Evolutionary conservation across 2,888 invertebrate species (phyloP).

Genomic region (Cinara cedri): DNA sequence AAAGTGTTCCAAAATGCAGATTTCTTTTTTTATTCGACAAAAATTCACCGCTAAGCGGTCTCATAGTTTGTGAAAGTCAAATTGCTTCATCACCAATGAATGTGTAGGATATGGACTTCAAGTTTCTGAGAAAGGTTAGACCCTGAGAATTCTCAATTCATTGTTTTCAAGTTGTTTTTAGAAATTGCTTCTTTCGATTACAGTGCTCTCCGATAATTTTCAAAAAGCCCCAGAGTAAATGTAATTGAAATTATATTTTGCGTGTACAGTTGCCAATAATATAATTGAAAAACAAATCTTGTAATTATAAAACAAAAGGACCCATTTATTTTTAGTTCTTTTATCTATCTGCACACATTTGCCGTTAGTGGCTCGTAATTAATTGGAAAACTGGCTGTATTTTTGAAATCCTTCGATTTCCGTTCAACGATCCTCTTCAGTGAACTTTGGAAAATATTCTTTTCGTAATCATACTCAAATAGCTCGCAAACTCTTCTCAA

Average conservation of each 20-base stretch:
- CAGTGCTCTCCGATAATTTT: slow-evolving; percentile 1
- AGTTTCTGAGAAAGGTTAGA: too few species aligned
- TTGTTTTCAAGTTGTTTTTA: not conserved
- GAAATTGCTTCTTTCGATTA: not conserved
- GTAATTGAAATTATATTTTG: slow-evolving; percentile 16
- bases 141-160: not conserved
- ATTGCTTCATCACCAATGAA: slow-evolving; percentile 1
- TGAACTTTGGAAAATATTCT: not conserved
- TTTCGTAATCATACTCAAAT: not conserved
- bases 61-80: too few species aligned
- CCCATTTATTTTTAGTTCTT: not conserved
- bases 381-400: slow-evolving; percentile 20
- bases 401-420: not conserved
- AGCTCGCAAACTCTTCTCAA: not conserved
- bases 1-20: too few species aligned
- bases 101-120: not conserved
- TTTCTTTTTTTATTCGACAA: too few species aligned
- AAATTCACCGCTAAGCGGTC: too few species aligned
- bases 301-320: slow-evolving; percentile 39
- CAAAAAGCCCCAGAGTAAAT: slow-evolving; percentile 31
- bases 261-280: slow-evolving; percentile 36
- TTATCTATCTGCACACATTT: slow-evolving; percentile 13
- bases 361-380: slow-evolving; percentile 23
- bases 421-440: not conserved
- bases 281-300: slow-evolving; percentile 24